Evolutionary conservation across 2,888 invertebrate species (phyloP), one percentile per base, ranked within the genome.

Genomic region (Acanthosepion esculentum): DNA sequence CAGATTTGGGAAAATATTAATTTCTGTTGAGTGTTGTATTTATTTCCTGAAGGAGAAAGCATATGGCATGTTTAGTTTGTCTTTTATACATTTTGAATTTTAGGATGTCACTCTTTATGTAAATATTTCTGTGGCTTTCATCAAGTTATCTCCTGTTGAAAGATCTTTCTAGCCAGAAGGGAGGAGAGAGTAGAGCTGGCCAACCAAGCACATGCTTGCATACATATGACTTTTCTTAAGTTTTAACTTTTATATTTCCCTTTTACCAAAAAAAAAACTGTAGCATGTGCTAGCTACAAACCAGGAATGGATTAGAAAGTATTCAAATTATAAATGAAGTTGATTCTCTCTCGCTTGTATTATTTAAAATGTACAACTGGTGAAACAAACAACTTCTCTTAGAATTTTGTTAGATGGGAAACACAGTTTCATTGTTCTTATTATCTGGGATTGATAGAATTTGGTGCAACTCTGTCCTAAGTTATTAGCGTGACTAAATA

Each of bases 101-200:
- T 78, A 33, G 78, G 78, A 78, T 78, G 78, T 78, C 78, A 78
- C 78, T 78, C n/a, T 33, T n/a, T n/a, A 78, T n/a, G n/a, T 78
- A 78, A 78, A 78, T 78, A 78, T 78, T 78, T 78, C n/a, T 33
- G n/a, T 78, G 78, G 78, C 78, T 78, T 33, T 15, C 78, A 78
- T 78, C n/a, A 78, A 78, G n/a, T 78, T 78, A 78, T 78, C 78
- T 78, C n/a, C 78, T 78, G 78, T 78, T 78, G n/a, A 78, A 78
- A 78, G 78, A 78, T 78, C n/a, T 12, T 12, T 78, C 78, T 78
- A 33, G 78, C 26, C 78, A 78, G 0, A 29, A 26, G 8, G n/a
- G n/a, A n/a, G n/a, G n/a, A 64, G n/a, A n/a, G 78, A 12, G n/a
- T 78, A n/a, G 78, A 78, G 78, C 18, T n/a, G 78, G n/a, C 8